Conservation (phyloP, 2,113 vertebrate genomes). For the Scophthalmus maximus region DNA sequence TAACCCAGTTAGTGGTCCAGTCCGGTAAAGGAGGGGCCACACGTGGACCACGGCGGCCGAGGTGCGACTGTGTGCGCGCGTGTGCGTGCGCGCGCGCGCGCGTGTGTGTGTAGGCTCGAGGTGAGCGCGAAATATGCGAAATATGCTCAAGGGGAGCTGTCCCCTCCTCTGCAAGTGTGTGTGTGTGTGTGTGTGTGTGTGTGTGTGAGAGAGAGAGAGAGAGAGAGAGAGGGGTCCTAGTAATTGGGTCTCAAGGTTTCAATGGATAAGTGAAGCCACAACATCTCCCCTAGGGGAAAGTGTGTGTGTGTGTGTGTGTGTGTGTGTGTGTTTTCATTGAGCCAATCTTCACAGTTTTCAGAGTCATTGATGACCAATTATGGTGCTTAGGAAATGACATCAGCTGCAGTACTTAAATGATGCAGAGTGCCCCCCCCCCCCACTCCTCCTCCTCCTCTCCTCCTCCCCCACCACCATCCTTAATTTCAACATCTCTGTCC, state of each 20-base stretch:
- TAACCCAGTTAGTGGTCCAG: conserved; percentile 62
- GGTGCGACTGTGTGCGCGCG: conserved; percentile 31
- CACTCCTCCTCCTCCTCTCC: background rate
- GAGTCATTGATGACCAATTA: conserved; percentile 66
- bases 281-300: conserved; percentile 25
- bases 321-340: conserved; percentile 41
- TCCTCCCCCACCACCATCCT: background rate
- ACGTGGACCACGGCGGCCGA: conserved; percentile 39
- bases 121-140: conserved; percentile 48
- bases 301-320: conserved; percentile 2
- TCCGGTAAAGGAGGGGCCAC: conserved; percentile 63
- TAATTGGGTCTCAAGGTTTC: conserved; percentile 51
- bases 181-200: background rate
- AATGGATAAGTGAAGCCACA: conserved; percentile 31
- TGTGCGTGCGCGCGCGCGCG: too few species aligned
- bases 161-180: conserved; percentile 49
- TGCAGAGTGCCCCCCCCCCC: conserved; percentile 42
- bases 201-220: conserved; percentile 3
- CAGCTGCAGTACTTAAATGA: conserved; percentile 67
- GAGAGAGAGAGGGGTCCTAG: conserved; percentile 27
- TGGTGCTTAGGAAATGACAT: conserved; percentile 73
- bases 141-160: conserved; percentile 45
- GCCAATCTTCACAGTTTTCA: conserved; percentile 45
- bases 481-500: conserved; percentile 4
- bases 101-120: too few species aligned